Evolutionary conservation across 2,797 vertebrate genomes (phyloP), one percentile per base, ranked within the genome.

Genomic region (Danio kyathit): DNA sequence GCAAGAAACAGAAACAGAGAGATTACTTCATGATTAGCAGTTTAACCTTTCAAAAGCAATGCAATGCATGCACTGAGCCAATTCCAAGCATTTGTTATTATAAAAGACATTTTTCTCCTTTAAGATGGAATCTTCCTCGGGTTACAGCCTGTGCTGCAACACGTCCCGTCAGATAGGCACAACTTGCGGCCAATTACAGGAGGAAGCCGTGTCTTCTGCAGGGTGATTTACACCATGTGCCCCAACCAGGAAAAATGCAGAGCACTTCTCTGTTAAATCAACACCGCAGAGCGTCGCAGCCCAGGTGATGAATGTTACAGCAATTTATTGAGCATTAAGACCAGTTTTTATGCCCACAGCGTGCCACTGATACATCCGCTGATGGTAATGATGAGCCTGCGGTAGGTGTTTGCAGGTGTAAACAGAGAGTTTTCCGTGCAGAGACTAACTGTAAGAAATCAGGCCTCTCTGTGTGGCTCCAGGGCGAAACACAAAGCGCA

Each of bases 81-180:
- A 70, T 89, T 93, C 86, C 84, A 87, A 89, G 80, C 91, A 90
- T 92, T 94, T 95, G 91, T 93, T 92, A 88, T 89, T 90, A 92
- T 89, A 92, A 93, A 93, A 91, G 88, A 67, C 76, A 83, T 92
- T 92, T 93, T 88, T 88, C 88, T 87, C 86, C 89, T 92, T 93
- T 89, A 89, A 90, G 91, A 93, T 93, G 90, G 93, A 94, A 93
- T 93, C 90, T 90, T 92, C 87, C 85, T 92, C 90, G 82, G 83
- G 88, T 92, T 92, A 93, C 91, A 85, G 88, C 86, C 88, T 93
- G 86, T 93, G 94, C 93, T 92, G 87, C 86, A 89, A 95, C 94
- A 93, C 93, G 95, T 92, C 92, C 49, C 87, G 84, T 90, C 90
- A 67, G 81, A 84, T 83, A 64, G 76, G 77, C 69, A 64, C 87